phyloP scores from a whole-genome alignment of 2,888 invertebrate species.

The Callyntrura guangdongensis region DNA sequence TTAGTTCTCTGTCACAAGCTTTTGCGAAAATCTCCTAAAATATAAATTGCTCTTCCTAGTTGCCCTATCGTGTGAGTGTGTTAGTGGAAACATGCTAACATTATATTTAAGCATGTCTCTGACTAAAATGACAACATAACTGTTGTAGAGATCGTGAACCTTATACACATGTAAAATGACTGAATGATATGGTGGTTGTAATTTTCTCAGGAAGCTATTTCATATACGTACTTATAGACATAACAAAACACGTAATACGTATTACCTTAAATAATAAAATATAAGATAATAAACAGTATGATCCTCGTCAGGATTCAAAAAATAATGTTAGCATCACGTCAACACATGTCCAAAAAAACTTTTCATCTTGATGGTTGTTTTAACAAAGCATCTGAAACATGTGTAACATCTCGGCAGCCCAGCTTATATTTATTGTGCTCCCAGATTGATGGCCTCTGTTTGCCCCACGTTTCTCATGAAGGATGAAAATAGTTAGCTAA shows the following conservation, averaged over 20 bases:
- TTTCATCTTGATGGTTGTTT: conserved; percentile 18
- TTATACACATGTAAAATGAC: conserved; percentile 48
- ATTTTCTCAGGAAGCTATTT: neutral
- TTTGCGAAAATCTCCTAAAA: conserved; percentile 41
- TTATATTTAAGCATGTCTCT: no score
- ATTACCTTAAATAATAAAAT: conserved; percentile 13
- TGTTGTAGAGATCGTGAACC: conserved; percentile 66
- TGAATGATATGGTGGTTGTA: conserved; percentile 30
- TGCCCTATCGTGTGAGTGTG: neutral
- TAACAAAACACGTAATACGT: neutral
- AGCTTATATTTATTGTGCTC: no score
- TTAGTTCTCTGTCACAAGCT: conserved; percentile 29
- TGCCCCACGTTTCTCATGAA: neutral
- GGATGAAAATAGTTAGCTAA: conserved; percentile 32
- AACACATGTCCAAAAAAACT: conserved; percentile 31
- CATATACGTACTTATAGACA: no score
- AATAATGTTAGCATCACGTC: conserved; percentile 49
- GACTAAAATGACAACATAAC: conserved; percentile 65
- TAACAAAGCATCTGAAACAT: conserved; percentile 34
- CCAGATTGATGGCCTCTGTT: conserved; percentile 1
- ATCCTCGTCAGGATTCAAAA: neutral
- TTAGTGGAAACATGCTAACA: no score
- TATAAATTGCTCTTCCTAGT: conserved; percentile 41
- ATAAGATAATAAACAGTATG: conserved; percentile 1
- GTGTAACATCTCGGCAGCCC: neutral